Conservation (phyloP, 2,888 invertebrate species). For the Saturnia pavonia region DNA sequence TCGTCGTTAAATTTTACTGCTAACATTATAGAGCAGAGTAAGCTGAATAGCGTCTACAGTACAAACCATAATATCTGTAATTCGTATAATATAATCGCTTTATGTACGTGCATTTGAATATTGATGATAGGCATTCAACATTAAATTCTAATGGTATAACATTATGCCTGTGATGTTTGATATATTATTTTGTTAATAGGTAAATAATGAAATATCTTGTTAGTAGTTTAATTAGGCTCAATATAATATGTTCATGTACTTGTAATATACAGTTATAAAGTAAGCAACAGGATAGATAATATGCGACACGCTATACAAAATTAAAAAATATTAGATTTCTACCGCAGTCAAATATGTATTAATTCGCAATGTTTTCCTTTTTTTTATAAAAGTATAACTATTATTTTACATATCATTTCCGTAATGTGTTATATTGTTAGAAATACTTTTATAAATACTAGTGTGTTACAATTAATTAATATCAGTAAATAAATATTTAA, state of each 20-base stretch:
- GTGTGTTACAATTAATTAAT: too few species aligned
- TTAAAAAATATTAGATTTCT: too few species aligned
- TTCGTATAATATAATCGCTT: slow-evolving; percentile 40
- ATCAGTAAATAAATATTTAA: too few species aligned
- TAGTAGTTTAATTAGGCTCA: background rate
- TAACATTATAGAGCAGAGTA: slow-evolving; percentile 58
- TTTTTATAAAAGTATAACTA: too few species aligned
- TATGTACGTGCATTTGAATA: slow-evolving; percentile 42
- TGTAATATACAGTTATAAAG: too few species aligned
- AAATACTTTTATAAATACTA: too few species aligned
- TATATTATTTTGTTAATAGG: background rate
- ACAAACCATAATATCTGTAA: slow-evolving; percentile 54
- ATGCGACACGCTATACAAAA: too few species aligned
- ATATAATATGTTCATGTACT: background rate
- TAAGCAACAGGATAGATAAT: too few species aligned
- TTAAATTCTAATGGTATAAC: slow-evolving; percentile 18
- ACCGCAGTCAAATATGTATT: too few species aligned
- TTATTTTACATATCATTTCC: too few species aligned
- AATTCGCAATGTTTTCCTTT: too few species aligned
- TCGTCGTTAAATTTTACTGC: slow-evolving; percentile 68
- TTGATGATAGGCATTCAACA: slow-evolving; percentile 30
- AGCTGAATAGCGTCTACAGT: slow-evolving; percentile 49
- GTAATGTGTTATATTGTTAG: too few species aligned
- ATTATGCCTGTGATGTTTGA: background rate
- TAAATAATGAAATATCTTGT: background rate